These are phyloP conservation scores for Aromia moschata DNA, from an alignment of 2,888 invertebrate species.

Conservation along the genomic window DNA sequence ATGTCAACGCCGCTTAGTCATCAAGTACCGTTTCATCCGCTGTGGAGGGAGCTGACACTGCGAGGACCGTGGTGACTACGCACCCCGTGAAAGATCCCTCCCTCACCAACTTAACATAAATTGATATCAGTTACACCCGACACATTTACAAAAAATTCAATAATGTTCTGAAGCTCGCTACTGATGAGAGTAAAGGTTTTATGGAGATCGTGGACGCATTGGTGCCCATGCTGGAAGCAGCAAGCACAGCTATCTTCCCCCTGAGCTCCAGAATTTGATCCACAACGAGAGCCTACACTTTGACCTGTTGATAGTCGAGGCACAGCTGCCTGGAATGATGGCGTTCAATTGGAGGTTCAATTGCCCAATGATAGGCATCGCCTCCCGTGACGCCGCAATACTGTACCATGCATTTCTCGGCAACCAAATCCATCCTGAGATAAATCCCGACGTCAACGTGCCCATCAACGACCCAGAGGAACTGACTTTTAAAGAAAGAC, in stretches of 20 bases:
- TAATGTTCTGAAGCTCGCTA: constrained; percentile 27
- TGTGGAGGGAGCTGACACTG: constrained; percentile 61
- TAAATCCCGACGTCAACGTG: constrained; percentile 53
- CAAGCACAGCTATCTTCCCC: constrained; percentile 43
- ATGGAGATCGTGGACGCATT: constrained; percentile 34
- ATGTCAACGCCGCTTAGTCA: constrained; percentile 59
- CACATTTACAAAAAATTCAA: constrained; percentile 39
- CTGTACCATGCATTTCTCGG: constrained; percentile 52
- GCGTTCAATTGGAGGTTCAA: constrained; percentile 54
- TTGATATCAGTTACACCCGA: constrained; percentile 59
- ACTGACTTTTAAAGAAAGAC: constrained; percentile 50
- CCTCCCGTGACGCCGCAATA: constrained; percentile 51
- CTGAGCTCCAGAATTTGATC: constrained; percentile 52
- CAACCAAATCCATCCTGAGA: constrained; percentile 54
- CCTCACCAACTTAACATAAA: constrained; percentile 59
- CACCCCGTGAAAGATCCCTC: constrained; percentile 59
- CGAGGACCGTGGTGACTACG: constrained; percentile 64
- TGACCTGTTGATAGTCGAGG: constrained; percentile 57
- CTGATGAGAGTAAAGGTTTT: constrained; percentile 37
- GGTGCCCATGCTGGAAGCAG: constrained; percentile 32
- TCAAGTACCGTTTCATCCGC: constrained; percentile 62
- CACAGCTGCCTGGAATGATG: constrained; percentile 46
- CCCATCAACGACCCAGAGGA: constrained; percentile 40
- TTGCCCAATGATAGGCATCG: constrained; percentile 55
- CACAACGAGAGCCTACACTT: constrained; percentile 50